Percentiles rank a stretch among this genome's conserved stretches.
These are phyloP conservation scores for Engraulis encrasicolus DNA, from an alignment of 2,113 vertebrate species.

Conservation along the genomic window DNA sequence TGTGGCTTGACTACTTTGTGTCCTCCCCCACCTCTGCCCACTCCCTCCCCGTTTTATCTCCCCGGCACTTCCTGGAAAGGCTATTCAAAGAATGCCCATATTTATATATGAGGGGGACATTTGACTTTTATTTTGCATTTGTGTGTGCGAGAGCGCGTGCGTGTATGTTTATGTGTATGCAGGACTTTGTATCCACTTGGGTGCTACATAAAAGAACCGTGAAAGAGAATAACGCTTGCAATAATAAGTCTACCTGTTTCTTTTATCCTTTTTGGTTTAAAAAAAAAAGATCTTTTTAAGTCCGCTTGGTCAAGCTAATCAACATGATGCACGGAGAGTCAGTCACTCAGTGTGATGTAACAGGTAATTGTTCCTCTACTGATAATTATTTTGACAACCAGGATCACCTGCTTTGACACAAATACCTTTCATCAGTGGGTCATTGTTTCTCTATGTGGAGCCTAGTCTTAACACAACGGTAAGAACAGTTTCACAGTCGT, in stretches of 20 bases:
- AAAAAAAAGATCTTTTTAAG: constrained; percentile 41
- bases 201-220: constrained; percentile 50
- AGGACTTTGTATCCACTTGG: constrained; percentile 45
- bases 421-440: not conserved
- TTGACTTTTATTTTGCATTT: constrained; percentile 18
- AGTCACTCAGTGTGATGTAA: not conserved
- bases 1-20: constrained; percentile 69
- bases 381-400: too few species aligned
- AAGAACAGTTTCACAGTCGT: not conserved
- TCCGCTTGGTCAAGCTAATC: constrained; percentile 19
- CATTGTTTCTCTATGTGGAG: not conserved
- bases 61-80: constrained; percentile 13
- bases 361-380: too few species aligned
- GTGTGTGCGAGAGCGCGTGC: too few species aligned
- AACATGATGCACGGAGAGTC: not conserved
- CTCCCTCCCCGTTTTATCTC: constrained; percentile 54
- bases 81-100: constrained; percentile 29
- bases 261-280: constrained; percentile 18
- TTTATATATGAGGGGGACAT: constrained; percentile 40
- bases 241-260: constrained; percentile 39
- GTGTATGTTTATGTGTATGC: not conserved
- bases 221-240: constrained; percentile 30
- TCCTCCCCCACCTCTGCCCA: constrained; percentile 35
- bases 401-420: not conserved
- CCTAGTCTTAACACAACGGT: not conserved